phyloP scores from a whole-genome alignment of 2,797 vertebrate species.

The Sparus aurata region DNA sequence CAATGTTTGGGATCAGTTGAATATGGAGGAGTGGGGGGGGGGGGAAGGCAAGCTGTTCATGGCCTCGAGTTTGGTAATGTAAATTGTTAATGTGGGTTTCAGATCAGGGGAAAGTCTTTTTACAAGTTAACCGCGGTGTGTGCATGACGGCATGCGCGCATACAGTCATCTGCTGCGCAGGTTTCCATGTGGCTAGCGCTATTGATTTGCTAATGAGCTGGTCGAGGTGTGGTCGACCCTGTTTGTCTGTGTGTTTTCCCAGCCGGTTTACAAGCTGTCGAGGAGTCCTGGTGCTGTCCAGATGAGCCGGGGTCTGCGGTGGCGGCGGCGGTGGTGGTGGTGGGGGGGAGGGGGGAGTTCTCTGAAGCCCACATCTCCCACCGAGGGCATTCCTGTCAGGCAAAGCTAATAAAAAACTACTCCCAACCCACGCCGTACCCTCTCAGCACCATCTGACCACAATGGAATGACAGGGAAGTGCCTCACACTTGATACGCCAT shows the following conservation, averaged over 20 bases:
- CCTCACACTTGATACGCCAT: constrained; percentile 54
- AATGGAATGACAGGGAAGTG: constrained; percentile 70
- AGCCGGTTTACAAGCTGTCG: constrained; percentile 73
- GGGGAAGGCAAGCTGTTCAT: constrained; percentile 39
- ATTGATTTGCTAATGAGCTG: constrained; percentile 79
- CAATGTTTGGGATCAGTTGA: constrained; percentile 64
- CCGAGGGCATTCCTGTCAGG: constrained; percentile 76
- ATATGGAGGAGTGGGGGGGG: constrained; percentile 39
- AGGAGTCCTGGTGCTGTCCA: constrained; percentile 77
- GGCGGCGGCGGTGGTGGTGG: constrained; percentile 43
- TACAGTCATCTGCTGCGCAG: constrained; percentile 74
- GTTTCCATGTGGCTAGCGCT: constrained; percentile 65
- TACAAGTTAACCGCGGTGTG: constrained; percentile 69
- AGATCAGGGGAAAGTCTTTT: constrained; percentile 71
- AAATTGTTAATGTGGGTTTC: constrained; percentile 79
- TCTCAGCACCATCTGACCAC: constrained; percentile 67
- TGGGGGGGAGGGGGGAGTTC: constrained; percentile 62
- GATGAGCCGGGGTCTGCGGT: constrained; percentile 75
- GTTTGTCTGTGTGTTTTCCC: constrained; percentile 78
- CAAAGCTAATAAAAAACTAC: constrained; percentile 74
- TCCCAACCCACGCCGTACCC: constrained; percentile 61
- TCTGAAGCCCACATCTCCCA: constrained; percentile 76
- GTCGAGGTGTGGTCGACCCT: constrained; percentile 76
- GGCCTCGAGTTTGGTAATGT: constrained; percentile 60
- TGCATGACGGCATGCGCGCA: constrained; percentile 63